phyloP scores from a whole-genome alignment of 1,140 invertebrate species.

The Gryon sp. region DNA sequence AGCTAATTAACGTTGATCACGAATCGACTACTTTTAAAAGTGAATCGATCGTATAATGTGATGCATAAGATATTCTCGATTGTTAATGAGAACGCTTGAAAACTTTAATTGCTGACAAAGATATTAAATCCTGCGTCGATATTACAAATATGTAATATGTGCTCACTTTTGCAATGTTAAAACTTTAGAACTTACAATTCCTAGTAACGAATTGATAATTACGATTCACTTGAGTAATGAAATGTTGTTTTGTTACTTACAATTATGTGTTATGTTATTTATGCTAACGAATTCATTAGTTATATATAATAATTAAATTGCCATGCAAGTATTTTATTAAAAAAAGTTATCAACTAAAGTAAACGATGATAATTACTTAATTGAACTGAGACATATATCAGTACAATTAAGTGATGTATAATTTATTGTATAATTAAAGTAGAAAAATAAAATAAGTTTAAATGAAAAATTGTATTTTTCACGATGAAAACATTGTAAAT shows the following conservation, averaged over 20 bases:
- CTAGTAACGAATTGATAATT: slow-evolving; percentile 37
- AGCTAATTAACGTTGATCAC: slow-evolving; percentile 32
- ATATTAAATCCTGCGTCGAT: slow-evolving; percentile 37
- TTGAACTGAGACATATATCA: too few relatives aligned
- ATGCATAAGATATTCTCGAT: slow-evolving; percentile 18
- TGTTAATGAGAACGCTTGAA: slow-evolving; percentile 20
- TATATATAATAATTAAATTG: too few relatives aligned
- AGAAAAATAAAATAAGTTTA: too few relatives aligned
- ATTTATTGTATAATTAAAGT: too few relatives aligned
- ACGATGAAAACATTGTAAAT: background rate
- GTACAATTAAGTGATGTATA: too few relatives aligned
- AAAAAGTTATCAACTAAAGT: background rate
- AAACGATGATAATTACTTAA: too few relatives aligned
- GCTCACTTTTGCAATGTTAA: slow-evolving; percentile 21
- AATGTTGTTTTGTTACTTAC: slow-evolving; percentile 27
- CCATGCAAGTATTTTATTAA: background rate
- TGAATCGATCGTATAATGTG: slow-evolving; percentile 20
- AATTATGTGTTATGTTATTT: slow-evolving; percentile 22
- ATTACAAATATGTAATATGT: slow-evolving; percentile 16
- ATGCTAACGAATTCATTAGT: slow-evolving; percentile 38
- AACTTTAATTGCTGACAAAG: slow-evolving; percentile 33
- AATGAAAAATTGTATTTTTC: too few relatives aligned
- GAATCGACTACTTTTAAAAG: slow-evolving; percentile 29
- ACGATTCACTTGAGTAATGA: slow-evolving; percentile 37
- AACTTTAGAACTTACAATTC: slow-evolving; percentile 34